phyloP scores from a whole-genome alignment of 2,888 invertebrate species.

The Phyto melanocephala region DNA sequence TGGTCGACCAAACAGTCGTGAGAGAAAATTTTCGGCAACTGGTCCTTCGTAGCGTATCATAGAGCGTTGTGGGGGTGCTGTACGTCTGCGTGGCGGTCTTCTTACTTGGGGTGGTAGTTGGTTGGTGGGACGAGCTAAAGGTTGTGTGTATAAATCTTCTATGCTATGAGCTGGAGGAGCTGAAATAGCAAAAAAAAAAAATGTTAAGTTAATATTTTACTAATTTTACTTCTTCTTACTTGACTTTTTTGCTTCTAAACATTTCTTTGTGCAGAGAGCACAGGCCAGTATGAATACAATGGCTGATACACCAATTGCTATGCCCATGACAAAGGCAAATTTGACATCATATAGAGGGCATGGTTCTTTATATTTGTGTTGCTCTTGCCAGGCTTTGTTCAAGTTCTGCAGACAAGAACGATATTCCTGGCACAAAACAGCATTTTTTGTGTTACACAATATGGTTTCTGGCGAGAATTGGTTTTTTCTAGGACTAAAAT shows the following conservation, averaged over 20 bases:
- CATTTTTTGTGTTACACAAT: constrained; percentile 67
- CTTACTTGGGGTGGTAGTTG: constrained; percentile 65
- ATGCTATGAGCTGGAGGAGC: not conserved
- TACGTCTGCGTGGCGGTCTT: constrained; percentile 66
- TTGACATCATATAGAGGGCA: constrained; percentile 67
- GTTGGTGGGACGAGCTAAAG: constrained; percentile 62
- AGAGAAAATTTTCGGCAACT: constrained; percentile 72
- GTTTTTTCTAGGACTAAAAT: not conserved
- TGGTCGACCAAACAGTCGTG: constrained; percentile 76
- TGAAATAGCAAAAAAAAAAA: not conserved
- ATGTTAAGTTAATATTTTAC: not conserved
- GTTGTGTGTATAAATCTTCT: constrained; percentile 13
- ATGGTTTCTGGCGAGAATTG: constrained; percentile 38
- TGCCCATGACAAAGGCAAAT: constrained; percentile 73
- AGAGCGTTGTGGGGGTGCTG: constrained; percentile 39
- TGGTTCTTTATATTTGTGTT: not conserved
- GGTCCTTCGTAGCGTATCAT: constrained; percentile 40
- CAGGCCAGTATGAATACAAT: constrained; percentile 72
- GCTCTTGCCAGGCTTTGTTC: constrained; percentile 59
- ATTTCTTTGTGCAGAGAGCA: constrained; percentile 71
- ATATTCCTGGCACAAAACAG: constrained; percentile 71
- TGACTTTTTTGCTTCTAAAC: constrained; percentile 66
- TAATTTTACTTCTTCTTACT: constrained; percentile 27
- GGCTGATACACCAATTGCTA: constrained; percentile 71
- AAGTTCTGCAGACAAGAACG: constrained; percentile 71